Percentiles rank a stretch among this genome's conserved stretches.
phyloP scores from a whole-genome alignment of 2,113 vertebrate genomes.

The Lasiurus cinereus region DNA sequence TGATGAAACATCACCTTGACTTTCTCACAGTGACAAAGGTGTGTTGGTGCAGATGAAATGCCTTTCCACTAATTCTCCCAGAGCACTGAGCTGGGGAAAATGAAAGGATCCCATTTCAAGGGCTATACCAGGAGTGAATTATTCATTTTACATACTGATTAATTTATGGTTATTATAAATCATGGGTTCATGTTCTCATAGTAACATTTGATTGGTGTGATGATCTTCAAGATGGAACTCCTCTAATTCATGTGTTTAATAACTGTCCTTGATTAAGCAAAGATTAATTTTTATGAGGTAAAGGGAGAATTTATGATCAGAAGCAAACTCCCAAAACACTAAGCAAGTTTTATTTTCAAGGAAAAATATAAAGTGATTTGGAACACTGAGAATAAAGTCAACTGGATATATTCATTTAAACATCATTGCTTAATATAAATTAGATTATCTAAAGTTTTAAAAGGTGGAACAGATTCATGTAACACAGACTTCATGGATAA shows the following conservation, averaged over 20 bases:
- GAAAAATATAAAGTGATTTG: not conserved
- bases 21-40: not conserved
- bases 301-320: slow-evolving; percentile 6
- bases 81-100: not conserved
- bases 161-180: slow-evolving; percentile 46
- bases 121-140: slow-evolving; percentile 1
- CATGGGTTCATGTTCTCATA: not conserved
- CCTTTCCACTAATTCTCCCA: not conserved
- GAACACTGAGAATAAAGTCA: not conserved
- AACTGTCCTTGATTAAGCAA: slow-evolving; percentile 7
- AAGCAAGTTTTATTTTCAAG: slow-evolving; percentile 36
- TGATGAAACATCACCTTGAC: not conserved
- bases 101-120: not conserved
- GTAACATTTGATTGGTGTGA: slow-evolving; percentile 36
- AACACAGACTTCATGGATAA: not conserved
- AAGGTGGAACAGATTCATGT: not conserved
- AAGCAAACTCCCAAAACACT: slow-evolving; percentile 10
- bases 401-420: not conserved
- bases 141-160: slow-evolving; percentile 10
- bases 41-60: not conserved
- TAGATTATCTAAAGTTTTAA: not conserved
- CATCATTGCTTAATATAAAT: not conserved
- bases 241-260: slow-evolving; percentile 48
- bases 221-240: slow-evolving; percentile 25
- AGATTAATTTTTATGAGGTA: slow-evolving; percentile 52